phyloP scores from a whole-genome alignment of 53 echinoderm and acorn worm genomes.

The Glandiceps talaboti region DNA sequence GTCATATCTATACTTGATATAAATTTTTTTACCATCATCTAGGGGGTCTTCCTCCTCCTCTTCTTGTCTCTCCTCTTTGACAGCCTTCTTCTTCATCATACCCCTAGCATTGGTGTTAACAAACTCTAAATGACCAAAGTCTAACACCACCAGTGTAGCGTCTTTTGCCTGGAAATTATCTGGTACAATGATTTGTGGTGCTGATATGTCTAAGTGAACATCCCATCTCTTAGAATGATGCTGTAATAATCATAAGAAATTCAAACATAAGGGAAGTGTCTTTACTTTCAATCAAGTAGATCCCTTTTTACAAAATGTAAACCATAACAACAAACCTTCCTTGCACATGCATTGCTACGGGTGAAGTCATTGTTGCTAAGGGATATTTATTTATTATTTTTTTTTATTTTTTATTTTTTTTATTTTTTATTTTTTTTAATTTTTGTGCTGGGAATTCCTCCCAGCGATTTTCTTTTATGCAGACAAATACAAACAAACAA shows the following conservation, averaged over 20 bases:
- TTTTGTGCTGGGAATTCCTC: too few relatives aligned
- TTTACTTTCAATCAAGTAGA: too few relatives aligned
- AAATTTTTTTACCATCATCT: not conserved
- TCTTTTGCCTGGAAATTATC: constrained; percentile 94
- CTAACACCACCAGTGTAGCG: constrained; percentile 84
- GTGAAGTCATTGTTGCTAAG: too few relatives aligned
- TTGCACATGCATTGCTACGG: too few relatives aligned
- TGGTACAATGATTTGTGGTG: constrained; percentile 93
- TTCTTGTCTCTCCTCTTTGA: constrained; percentile 1
- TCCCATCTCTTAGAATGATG: constrained; percentile 81
- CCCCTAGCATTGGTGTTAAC: constrained; percentile 65
- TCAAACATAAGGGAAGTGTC: not conserved
- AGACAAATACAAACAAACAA: too few relatives aligned
- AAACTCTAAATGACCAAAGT: constrained; percentile 82
- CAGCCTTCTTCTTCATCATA: constrained; percentile 24
- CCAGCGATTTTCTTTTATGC: too few relatives aligned
- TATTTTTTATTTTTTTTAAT: too few relatives aligned
- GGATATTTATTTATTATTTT: too few relatives aligned
- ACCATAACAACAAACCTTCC: too few relatives aligned
- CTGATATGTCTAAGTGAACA: constrained; percentile 77
- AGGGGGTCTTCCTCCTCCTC: constrained; percentile 16
- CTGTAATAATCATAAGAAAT: constrained; percentile 19
- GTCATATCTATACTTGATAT: too few relatives aligned
- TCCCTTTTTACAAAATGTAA: too few relatives aligned
- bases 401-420: too few relatives aligned